Base-by-base conservation (phyloP, 1,140 invertebrate species). In the Aleiodes sp. region DNA sequence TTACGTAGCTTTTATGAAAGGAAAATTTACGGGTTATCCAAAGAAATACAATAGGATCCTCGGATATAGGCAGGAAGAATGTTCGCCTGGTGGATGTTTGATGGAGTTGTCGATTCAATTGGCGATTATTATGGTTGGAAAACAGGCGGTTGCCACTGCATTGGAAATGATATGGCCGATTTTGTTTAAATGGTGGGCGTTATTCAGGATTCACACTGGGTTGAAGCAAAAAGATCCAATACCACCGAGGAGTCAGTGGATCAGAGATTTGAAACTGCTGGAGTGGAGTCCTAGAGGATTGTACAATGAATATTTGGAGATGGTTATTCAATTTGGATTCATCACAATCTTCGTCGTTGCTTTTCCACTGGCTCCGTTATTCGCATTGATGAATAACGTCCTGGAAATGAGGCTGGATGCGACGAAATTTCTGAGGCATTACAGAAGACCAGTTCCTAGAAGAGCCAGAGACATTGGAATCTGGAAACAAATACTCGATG, bases 1-100 rank as follows among this genome's bases (percentile, higher is more conserved):
- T 88, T 99, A 99, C 80, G 97, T 99, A 76, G 98, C 97, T 0
- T 99, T 99, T 87, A 93, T 98, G 74, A 99, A 99, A 83, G 97
- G 97, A 52, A 97, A 95, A 84, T 94, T 94, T 75, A 89, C 95
- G 14, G 95, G 95, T 0, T 92, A 93, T 80, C 95, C 95, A 0
- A 92, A 91, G 10, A 86, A 91, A 39, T 96, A 96, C 76, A 93
- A 92, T 68, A 87, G 89, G 19, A 86, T 96, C 10, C 91, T 95
- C 76, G 88, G 89, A 1, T 92, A 89, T 74, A 68, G 94, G 59
- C 94, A 96, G 86, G 94, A 96, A 86, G 94, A 96, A 89, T 94
- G 93, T 76, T 90, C 91, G 4, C 94, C 95, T 1, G 94, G 96
- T 6, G 96, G 96, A 1, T 98, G 96, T 80, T 85, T 98, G 0